phyloP scores from a whole-genome alignment of 2,888 invertebrate species.

The Nowickia ferox region DNA sequence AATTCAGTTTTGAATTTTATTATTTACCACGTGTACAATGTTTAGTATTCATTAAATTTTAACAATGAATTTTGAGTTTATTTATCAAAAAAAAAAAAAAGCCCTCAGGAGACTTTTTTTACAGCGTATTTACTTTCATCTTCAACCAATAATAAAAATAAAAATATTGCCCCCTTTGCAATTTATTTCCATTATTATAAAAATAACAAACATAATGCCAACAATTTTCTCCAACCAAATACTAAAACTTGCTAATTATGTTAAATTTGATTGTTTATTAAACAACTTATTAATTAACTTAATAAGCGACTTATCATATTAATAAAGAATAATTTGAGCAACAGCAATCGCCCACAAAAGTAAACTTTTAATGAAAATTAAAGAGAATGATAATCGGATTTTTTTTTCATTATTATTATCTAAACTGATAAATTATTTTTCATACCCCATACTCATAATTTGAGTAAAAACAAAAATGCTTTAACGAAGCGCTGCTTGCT shows the following conservation, averaged over 20 bases:
- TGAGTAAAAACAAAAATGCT: neutral
- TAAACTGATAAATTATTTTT: constrained; percentile 36
- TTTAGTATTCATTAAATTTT: too few relatives aligned
- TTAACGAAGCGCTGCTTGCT: neutral
- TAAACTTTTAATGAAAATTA: neutral
- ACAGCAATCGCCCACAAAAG: neutral
- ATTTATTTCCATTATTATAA: neutral
- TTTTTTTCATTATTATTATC: neutral
- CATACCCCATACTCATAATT: neutral
- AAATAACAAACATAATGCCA: neutral
- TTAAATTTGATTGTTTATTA: constrained; percentile 4
- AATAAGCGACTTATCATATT: constrained; percentile 7
- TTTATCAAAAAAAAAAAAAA: too few relatives aligned
- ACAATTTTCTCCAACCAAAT: neutral
- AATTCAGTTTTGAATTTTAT: too few relatives aligned
- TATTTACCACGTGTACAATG: too few relatives aligned
- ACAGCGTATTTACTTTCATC: too few relatives aligned
- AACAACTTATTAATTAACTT: constrained; percentile 24
- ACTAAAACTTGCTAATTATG: neutral
- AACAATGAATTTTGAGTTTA: too few relatives aligned
- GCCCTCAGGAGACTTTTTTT: too few relatives aligned
- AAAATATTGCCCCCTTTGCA: neutral
- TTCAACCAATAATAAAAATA: too few relatives aligned
- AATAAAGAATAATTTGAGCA: constrained; percentile 16
- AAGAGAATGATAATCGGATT: neutral